Evolutionary conservation across 1,140 invertebrate genomes (phyloP).

Genomic region (Anoplolepis gracilipes): DNA sequence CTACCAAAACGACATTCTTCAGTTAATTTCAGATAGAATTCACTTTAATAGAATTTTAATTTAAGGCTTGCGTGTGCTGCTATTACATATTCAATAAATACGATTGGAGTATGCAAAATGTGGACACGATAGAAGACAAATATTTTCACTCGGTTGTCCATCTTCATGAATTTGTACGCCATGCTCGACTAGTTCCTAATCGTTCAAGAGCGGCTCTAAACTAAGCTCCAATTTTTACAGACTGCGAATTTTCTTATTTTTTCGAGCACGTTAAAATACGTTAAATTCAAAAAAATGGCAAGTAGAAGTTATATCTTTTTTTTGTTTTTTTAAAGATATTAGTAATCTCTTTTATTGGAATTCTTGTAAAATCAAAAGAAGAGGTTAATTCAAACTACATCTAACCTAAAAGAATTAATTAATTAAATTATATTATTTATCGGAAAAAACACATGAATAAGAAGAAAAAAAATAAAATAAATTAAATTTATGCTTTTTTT

Average conservation of each 20-base stretch:
- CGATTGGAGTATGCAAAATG: neutral
- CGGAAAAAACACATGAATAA: neutral
- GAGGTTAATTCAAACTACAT: neutral
- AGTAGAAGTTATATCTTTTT: neutral
- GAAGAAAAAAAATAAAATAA: neutral
- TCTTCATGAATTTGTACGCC: neutral
- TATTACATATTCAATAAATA: neutral
- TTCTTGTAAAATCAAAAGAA: neutral
- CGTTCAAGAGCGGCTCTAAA: neutral
- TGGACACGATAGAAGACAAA: neutral
- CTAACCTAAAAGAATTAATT: neutral
- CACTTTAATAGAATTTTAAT: no score
- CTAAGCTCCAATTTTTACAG: no score
- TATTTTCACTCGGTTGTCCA: neutral
- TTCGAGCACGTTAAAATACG: constrained; percentile 18
- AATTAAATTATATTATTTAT: neutral
- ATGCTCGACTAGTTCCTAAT: neutral
- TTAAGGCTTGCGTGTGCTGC: no score
- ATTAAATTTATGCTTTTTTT: neutral
- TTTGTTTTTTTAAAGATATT: neutral
- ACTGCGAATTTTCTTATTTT: neutral
- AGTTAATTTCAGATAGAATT: no score
- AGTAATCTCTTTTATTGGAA: neutral
- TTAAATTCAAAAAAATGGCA: constrained; percentile 31
- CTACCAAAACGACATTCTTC: no score